Base-by-base conservation (phyloP, 1,140 invertebrate genomes). In the Papilio xuthus region DNA sequence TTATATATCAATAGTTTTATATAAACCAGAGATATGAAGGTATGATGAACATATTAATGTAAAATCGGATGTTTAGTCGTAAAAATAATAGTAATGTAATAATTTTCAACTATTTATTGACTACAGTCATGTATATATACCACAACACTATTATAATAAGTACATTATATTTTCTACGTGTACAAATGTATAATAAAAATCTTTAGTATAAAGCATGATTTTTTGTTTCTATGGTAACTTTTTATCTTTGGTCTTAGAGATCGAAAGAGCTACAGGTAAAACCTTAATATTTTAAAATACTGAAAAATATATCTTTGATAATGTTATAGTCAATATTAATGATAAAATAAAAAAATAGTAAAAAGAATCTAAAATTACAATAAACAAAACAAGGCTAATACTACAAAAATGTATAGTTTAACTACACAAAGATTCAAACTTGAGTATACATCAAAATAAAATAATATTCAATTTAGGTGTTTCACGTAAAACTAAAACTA, bases 131-230 rank as follows among this genome's bases (percentile, higher is more conserved):
- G 91, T 93, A 92, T 87, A 92, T 92, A 76, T 76, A 76, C 74
- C 74, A 76, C 74, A 91, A 89, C 84, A 86, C 81, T 86, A 83
- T 81, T 85, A 83, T 85, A 84, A 77, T 88, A 89, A 91, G 89
- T 88, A 89, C 87, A 90, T 90, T 86, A 86, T 88, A 88, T 89
- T 87, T 90, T 87, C 81, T 90, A 87, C 84, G 82, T 94, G 91
- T 94, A 94, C 91, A 94, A 94, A 94, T 93, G 91, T 94, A 93
- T 90, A 92, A 87, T 92, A 92, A 91, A 90, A 77, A 85, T 86
- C 85, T 84, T 84, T 82, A 82, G 81, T 85, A 84, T 87, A 83
- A 81, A 80, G 77, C 80, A 80, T 44, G 74, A 81, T 80, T 88
- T 85, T 82, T 82, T 82, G 75, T 83, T 82, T 81, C 79, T 73